Percentiles rank a stretch among this genome's conserved stretches.
phyloP scores from a whole-genome alignment of 2,113 vertebrate genomes.

The Brachypteracias leptosomus region DNA sequence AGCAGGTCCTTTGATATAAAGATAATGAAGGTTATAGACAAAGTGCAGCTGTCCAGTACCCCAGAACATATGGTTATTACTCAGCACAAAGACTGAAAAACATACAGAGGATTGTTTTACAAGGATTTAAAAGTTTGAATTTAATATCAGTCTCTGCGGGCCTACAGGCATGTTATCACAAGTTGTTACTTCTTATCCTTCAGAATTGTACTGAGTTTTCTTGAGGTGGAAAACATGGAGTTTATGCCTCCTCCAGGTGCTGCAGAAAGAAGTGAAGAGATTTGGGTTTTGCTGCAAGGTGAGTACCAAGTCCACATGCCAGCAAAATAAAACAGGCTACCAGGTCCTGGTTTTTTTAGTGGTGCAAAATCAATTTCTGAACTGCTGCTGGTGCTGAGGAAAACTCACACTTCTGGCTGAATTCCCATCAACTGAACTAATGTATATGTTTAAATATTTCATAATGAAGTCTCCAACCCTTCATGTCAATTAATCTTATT shows the following conservation, averaged over 20 bases:
- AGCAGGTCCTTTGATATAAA: background rate
- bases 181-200: background rate
- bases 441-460: background rate
- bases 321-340: background rate
- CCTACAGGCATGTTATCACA: background rate
- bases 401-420: background rate
- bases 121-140: background rate
- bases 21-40: background rate
- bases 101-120: background rate
- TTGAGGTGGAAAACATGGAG: background rate
- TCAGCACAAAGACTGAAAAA: background rate
- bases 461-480: background rate
- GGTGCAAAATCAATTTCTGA: background rate
- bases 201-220: background rate
- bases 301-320: background rate
- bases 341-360: background rate
- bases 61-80: background rate
- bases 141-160: background rate
- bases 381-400: background rate
- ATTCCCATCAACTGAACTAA: background rate
- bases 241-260: background rate
- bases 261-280: background rate
- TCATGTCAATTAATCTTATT: background rate
- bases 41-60: background rate
- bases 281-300: background rate